Base-by-base conservation (phyloP, 2,888 invertebrate genomes). In the Drosophila nr. perissopoda region DNA sequence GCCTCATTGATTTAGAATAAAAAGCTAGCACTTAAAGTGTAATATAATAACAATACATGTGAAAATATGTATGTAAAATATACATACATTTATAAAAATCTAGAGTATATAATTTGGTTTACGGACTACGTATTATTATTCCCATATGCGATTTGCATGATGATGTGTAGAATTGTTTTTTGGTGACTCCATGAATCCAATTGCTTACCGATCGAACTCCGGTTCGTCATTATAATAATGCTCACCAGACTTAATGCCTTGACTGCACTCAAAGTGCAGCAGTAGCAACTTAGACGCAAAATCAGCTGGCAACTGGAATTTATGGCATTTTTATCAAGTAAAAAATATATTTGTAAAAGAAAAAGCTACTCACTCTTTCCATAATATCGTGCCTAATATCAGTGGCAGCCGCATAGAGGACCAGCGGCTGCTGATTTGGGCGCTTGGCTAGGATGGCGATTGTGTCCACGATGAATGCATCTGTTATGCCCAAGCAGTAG, bases 391-490 rank as follows among this genome's bases (percentile, higher is more conserved):
- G 87, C 13, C 85, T 73, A 8, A 85, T 85, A 63, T 85, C 85
- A n/a, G 87, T 85, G 8, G 87, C 85, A 51, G 85, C 85, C 8
- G 85, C 87, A 34, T 76, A 85, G 0, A 85, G 31, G 25, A 87
- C 64, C 60, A 85, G 29, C 10, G 83, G 77, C 34, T 76, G 82
- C 11, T 66, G 69, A 2, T 62, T 57, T 13, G 48, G 48, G 0
- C 85, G 76, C 40, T 73, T 74, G 7, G 58, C 60, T 2, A 85
- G 45, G 38, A 73, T 76, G 11, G 61, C 75, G 8, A 85, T 51
- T 25, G 66, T 49, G 21, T 77, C 78, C n/a, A 87, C 73, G 1
- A 85, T 73, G 25, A 85, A 85, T 16, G 67, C 42, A 58, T 85
- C 85, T 2, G 87, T 85, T 36, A 85, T 69, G 16, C 83, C 81